Base-by-base conservation (phyloP, 2,113 vertebrate species). In the Ptilorrhoa leucosticta region DNA sequence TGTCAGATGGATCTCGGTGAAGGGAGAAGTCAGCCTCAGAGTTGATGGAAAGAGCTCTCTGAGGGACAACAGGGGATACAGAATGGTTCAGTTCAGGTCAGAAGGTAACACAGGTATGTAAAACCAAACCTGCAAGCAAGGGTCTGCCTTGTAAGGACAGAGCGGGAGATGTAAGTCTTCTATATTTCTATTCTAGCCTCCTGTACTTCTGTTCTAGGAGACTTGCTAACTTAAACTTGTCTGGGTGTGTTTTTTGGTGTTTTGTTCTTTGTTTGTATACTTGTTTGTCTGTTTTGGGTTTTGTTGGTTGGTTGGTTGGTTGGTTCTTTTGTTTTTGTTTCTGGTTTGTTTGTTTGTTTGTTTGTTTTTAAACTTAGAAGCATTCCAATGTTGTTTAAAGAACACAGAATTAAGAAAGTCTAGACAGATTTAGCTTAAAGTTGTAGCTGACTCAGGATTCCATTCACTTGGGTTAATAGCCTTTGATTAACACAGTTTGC, bases 401-500 rank as follows among this genome's bases (percentile, higher is more conserved):
- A 87, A 78, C 44, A 6, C 8, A 54, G 39, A 84, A 53, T 57
- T 60, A 57, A 28, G 11, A 19, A 66, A 18, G 15, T 45, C 61
- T 68, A 79, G 22, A 57, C 7, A 68, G 40, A 64, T 48, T 79
- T 47, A 71, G 16, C 45, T 61, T 37, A 37, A 47, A 51, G 12
- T 83, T 72, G 60, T 51, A 85, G 31, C 66, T 94, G 85, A 80
- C 35, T 95, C 61, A 61, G 31, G 10, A 83, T 79, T 13, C 26
- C 50, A 27, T 77, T 80, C 85, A 69, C 66, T 77, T 57, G 54
- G 53, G 35, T 83, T 93, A 87, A 69, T 48, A 73, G 77, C 30
- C 69, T 94, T 87, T 87, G 90, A 94, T 85, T 85, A 96, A 53
- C 50, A 69, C 31, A 63, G 48, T 83, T 90, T 85, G 21, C 76